phyloP scores from a whole-genome alignment of 2,797 vertebrate genomes.

The Poeciliopsis presidionis region DNA sequence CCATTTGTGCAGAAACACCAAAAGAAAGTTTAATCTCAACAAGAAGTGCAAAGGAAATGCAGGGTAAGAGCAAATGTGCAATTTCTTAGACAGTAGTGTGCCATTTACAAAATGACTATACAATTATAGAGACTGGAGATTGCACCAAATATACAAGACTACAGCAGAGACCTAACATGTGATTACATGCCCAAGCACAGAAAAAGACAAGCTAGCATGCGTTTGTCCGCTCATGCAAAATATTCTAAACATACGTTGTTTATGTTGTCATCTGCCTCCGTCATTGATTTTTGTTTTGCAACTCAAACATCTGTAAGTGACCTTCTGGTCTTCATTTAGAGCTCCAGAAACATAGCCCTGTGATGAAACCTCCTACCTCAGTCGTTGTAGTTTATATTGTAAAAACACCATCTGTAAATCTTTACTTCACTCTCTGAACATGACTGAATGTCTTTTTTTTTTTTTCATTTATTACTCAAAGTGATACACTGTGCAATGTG shows the following conservation, averaged over 20 bases:
- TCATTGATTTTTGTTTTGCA: conserved; percentile 18
- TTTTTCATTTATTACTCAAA: conserved; percentile 29
- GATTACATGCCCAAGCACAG: conserved; percentile 72
- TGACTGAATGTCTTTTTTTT: conserved; percentile 24
- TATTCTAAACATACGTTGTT: conserved; percentile 19
- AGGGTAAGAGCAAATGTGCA: conserved; percentile 52
- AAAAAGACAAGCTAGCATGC: conserved; percentile 44
- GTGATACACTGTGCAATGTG: conserved; percentile 25
- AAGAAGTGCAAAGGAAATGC: conserved; percentile 31
- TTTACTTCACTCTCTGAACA: conserved; percentile 13
- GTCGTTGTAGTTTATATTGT: conserved; percentile 30
- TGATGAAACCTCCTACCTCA: conserved; percentile 38
- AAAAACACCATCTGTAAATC: conserved; percentile 38
- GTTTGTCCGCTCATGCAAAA: conserved; percentile 24
- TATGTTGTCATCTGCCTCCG: conserved; percentile 12
- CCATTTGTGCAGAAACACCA: conserved; percentile 33
- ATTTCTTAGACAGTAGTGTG: conserved; percentile 76
- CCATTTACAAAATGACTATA: conserved; percentile 76
- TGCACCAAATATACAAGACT: conserved; percentile 64
- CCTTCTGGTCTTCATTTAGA: conserved; percentile 61
- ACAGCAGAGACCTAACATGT: conserved; percentile 71
- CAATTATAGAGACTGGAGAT: conserved; percentile 78
- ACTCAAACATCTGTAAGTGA: conserved; percentile 40
- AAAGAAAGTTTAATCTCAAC: conserved; percentile 8
- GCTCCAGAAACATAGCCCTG: conserved; percentile 17